These are phyloP conservation scores for Xiphophorus couchianus DNA, from an alignment of 2,113 vertebrate genomes.

Conservation along the genomic window DNA sequence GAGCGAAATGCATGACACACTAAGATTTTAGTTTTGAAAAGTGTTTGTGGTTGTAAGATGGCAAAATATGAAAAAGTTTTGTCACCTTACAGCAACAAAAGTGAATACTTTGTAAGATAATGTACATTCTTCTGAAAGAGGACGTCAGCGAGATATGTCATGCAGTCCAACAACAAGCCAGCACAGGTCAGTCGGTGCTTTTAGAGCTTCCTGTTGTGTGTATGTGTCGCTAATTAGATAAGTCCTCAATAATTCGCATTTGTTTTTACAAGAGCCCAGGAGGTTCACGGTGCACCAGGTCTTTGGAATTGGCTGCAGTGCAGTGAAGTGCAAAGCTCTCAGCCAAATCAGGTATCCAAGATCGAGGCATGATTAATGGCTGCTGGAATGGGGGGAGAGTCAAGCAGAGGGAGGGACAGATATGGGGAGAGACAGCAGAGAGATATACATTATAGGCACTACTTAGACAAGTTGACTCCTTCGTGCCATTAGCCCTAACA, in stretches of 20 bases:
- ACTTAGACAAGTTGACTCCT: conserved; percentile 73
- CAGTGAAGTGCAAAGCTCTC: conserved; percentile 71
- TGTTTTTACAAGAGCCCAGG: conserved; percentile 52
- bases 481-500: conserved; percentile 63
- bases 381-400: conserved; percentile 40
- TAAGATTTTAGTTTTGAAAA: too few species aligned
- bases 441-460: conserved; percentile 64
- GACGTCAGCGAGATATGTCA: conserved; percentile 39
- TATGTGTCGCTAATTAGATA: conserved; percentile 55
- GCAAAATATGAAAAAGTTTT: neutral
- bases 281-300: conserved; percentile 34
- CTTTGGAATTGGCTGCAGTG: conserved; percentile 42
- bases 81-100: neutral
- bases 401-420: conserved; percentile 44
- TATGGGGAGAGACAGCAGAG: conserved; percentile 51
- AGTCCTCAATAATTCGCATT: conserved; percentile 53
- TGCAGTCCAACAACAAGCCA: conserved; percentile 44
- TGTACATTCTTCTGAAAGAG: conserved; percentile 16
- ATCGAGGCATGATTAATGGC: conserved; percentile 71
- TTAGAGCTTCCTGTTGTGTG: conserved; percentile 40
- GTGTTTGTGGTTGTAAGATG: neutral
- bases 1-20: neutral
- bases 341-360: conserved; percentile 72
- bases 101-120: neutral
- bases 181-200: conserved; percentile 51